Conservation (phyloP, 2,113 vertebrate genomes). For the Cinclus cinclus region DNA sequence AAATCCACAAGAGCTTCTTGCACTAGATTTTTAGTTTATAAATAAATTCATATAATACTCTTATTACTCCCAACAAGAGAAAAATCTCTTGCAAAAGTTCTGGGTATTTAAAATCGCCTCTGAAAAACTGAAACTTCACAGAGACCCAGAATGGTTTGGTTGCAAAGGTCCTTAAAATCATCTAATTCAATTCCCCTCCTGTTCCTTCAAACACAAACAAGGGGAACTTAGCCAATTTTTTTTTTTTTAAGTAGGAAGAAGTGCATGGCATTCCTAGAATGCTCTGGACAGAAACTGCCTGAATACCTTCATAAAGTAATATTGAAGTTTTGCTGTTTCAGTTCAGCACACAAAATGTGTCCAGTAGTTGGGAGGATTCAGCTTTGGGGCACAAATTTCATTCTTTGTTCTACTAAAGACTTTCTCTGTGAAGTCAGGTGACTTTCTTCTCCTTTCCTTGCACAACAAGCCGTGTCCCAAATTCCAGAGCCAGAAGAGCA, state of each 20-base stretch:
- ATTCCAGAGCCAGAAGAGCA: not conserved
- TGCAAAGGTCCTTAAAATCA: not conserved
- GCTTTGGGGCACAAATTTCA: not conserved
- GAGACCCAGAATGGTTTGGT: not conserved
- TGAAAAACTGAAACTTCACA: not conserved
- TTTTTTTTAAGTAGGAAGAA: not conserved
- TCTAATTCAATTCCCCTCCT: not conserved
- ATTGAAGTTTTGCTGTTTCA: not conserved
- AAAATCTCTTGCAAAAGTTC: not conserved
- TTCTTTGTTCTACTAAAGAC: not conserved
- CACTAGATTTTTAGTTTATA: not conserved
- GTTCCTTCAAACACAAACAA: not conserved
- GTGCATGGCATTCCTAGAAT: not conserved
- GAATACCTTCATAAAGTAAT: not conserved
- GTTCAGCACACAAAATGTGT: not conserved
- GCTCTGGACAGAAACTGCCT: not conserved
- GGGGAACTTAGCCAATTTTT: rapidly evolving
- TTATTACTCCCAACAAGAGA: not conserved
- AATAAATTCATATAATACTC: not conserved
- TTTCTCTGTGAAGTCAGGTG: not conserved
- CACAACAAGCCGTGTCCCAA: not conserved
- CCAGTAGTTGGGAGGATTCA: not conserved
- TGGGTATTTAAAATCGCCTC: not conserved
- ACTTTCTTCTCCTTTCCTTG: not conserved
- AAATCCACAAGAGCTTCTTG: not conserved